A percentile compares a stretch with the other conserved stretches of the same genome.
Conservation (phyloP, 2,113 vertebrate species). For the Shinisaurus crocodilurus region DNA sequence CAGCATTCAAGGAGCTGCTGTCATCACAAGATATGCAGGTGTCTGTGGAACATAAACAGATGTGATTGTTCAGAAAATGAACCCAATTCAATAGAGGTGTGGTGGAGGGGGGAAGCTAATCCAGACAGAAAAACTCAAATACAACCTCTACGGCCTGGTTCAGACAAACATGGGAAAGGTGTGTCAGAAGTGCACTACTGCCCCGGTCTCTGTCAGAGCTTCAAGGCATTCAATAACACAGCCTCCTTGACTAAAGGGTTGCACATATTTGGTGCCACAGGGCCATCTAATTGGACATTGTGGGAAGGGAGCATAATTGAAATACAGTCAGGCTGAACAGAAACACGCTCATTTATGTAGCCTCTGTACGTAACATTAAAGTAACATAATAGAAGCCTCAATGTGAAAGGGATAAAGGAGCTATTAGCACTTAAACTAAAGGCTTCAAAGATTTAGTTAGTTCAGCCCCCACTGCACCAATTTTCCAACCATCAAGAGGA, state of each 20-base stretch:
- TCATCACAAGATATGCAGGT: slow-evolving; percentile 76
- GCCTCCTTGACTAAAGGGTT: background rate
- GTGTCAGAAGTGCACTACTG: slow-evolving; percentile 24
- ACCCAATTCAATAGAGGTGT: slow-evolving; percentile 39
- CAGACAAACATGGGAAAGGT: slow-evolving; percentile 48
- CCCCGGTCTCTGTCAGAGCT: slow-evolving; percentile 32
- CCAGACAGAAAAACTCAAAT: slow-evolving; percentile 56
- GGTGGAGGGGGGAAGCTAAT: slow-evolving; percentile 9
- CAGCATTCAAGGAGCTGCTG: slow-evolving; percentile 72
- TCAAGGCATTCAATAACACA: slow-evolving; percentile 2
- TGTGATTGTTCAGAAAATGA: slow-evolving; percentile 70
- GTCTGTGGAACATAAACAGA: slow-evolving; percentile 74
- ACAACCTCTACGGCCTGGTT: slow-evolving; percentile 30
- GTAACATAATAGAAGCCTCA: background rate
- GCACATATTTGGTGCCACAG: background rate
- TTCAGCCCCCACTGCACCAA: background rate
- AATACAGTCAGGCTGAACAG: slow-evolving; percentile 27
- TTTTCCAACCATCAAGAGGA: background rate
- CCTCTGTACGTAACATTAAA: background rate
- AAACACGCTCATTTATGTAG: accelerated
- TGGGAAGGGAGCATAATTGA: background rate
- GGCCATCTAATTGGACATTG: background rate
- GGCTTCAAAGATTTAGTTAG: background rate
- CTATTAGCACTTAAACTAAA: background rate
- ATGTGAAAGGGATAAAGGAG: background rate